Percentiles rank a stretch among this genome's conserved stretches.
Conservation (phyloP, 2,797 vertebrate species). For the Morelia viridis region DNA sequence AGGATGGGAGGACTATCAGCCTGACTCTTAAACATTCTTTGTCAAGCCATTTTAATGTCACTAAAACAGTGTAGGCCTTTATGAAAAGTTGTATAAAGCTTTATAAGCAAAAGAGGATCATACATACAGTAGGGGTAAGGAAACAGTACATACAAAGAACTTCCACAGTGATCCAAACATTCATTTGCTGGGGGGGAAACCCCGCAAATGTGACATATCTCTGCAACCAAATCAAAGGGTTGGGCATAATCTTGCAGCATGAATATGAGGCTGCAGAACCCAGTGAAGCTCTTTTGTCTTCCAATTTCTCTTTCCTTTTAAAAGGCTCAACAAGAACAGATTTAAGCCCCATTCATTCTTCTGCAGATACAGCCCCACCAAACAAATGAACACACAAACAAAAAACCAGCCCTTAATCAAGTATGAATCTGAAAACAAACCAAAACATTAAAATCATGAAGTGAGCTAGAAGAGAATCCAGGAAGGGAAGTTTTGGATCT, state of each 20-base stretch:
- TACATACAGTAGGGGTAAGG: background rate
- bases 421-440: background rate
- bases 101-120: background rate
- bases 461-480: background rate
- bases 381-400: background rate
- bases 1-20: background rate
- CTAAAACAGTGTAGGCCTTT: background rate
- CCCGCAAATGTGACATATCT: background rate
- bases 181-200: background rate
- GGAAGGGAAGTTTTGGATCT: background rate
- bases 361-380: background rate
- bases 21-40: background rate
- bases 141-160: background rate
- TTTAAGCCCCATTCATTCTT: background rate
- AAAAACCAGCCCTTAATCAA: background rate
- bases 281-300: background rate
- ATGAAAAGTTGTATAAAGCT: background rate
- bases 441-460: background rate
- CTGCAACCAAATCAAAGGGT: background rate
- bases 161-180: background rate
- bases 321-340: background rate
- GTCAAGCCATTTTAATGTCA: background rate
- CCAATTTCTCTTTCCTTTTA: background rate
- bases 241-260: conserved; percentile 15
- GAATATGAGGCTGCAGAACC: conserved; percentile 37